Evolutionary conservation across 2,888 invertebrate genomes (phyloP).

Genomic region (Zonitis immaculata): DNA sequence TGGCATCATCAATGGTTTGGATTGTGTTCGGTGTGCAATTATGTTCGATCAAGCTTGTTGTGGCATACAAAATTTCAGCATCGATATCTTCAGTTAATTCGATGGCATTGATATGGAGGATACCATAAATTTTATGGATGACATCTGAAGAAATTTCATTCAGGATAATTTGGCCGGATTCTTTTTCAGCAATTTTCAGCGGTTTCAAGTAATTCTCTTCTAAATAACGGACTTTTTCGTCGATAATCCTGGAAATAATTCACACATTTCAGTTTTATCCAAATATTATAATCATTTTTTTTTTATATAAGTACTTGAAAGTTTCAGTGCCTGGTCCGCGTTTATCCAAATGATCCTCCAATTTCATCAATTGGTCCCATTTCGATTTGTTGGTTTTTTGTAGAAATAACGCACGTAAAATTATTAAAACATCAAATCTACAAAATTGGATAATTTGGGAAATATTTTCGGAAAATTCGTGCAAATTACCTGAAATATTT

Average conservation of each 20-base stretch:
- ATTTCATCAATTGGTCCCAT: slow-evolving; percentile 52
- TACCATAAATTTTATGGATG: slow-evolving; percentile 67
- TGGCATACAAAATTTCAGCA: slow-evolving; percentile 56
- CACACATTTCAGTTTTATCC: too few species aligned
- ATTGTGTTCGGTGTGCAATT: slow-evolving; percentile 68
- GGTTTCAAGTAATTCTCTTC: slow-evolving; percentile 54
- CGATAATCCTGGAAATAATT: slow-evolving; percentile 54
- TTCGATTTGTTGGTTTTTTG: slow-evolving; percentile 54
- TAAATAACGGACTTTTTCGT: slow-evolving; percentile 58
- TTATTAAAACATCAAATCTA: slow-evolving; percentile 64
- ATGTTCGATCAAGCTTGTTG: slow-evolving; percentile 66
- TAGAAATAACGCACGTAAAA: slow-evolving; percentile 61
- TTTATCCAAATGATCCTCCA: slow-evolving; percentile 61
- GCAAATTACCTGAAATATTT: slow-evolving; percentile 52
- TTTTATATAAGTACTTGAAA: too few species aligned
- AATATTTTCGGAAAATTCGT: background rate
- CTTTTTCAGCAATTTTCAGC: slow-evolving; percentile 46
- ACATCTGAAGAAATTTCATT: slow-evolving; percentile 50
- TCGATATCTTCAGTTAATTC: slow-evolving; percentile 60
- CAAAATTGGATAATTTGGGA: slow-evolving; percentile 28
- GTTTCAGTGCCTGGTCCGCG: slow-evolving; percentile 62
- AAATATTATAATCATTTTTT: too few species aligned
- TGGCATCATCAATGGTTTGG: slow-evolving; percentile 59
- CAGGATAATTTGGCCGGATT: slow-evolving; percentile 46
- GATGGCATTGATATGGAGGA: slow-evolving; percentile 73